These are phyloP conservation scores for Pseudorhiza aurosa DNA, from an alignment of 30 jellyfish, hydroid and myxozoan species.

Conservation along the genomic window DNA sequence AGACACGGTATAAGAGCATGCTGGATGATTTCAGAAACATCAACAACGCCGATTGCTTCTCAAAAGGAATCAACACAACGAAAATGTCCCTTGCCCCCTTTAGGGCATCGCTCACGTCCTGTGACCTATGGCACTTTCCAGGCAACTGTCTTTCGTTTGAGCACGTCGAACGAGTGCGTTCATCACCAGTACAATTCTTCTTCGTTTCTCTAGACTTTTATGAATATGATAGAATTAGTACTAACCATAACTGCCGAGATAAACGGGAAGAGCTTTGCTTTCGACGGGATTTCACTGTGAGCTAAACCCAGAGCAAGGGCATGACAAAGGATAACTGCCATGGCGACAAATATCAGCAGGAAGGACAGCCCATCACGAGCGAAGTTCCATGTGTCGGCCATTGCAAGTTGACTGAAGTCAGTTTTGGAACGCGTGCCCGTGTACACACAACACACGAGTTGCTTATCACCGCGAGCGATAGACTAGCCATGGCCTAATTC, in stretches of 20 bases:
- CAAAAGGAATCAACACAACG: no score
- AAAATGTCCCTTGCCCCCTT: neutral
- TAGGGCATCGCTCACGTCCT: neutral
- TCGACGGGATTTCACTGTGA: neutral
- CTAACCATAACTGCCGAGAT: conserved; percentile 9
- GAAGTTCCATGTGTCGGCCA: neutral
- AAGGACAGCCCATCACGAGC: neutral
- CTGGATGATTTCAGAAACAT: no score
- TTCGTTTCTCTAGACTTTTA: no score
- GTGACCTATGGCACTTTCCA: neutral
- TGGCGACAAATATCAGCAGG: neutral
- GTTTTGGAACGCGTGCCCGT: no score
- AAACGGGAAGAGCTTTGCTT: neutral
- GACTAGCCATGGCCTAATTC: no score
- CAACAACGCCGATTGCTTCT: no score
- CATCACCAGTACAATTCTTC: no score
- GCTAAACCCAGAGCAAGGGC: neutral
- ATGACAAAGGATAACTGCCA: neutral
- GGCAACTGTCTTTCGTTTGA: no score
- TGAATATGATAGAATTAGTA: neutral
- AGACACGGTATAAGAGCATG: no score
- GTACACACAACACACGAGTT: no score
- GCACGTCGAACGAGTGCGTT: no score
- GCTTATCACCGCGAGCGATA: no score
- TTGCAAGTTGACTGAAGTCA: neutral